A percentile compares a stretch with the other conserved stretches of the same genome.
Evolutionary conservation across 2,797 vertebrate genomes (phyloP).

Genomic region (Mastacembelus armatus): DNA sequence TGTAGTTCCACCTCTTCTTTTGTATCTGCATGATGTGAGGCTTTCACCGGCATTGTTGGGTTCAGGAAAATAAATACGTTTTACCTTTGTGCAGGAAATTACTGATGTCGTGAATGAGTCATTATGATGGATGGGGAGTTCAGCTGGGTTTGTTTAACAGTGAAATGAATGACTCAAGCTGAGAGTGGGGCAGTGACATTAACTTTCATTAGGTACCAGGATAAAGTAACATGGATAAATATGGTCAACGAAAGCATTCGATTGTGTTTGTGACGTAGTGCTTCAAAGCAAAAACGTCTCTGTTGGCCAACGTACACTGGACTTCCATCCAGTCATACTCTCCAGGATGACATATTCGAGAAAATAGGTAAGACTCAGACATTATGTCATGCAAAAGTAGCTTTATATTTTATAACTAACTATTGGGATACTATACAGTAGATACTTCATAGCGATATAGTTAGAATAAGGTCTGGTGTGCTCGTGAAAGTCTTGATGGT

Average conservation of each 20-base stretch:
- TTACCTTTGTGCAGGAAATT: conserved; percentile 24
- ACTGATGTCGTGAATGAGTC: conserved; percentile 24
- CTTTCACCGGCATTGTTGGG: conserved; percentile 31
- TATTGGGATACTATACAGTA: conserved; percentile 3
- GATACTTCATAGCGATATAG: not conserved
- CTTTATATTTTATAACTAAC: not conserved
- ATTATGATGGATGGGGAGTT: not conserved
- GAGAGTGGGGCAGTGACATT: no score
- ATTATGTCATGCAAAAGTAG: conserved; percentile 26
- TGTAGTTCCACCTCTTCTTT: conserved; percentile 25
- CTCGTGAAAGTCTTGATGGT: no score
- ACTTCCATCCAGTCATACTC: not conserved
- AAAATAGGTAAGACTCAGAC: not conserved
- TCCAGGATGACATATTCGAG: not conserved
- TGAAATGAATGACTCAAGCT: not conserved
- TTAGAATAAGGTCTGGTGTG: not conserved
- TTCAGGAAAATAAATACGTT: conserved; percentile 18
- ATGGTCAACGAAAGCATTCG: not conserved
- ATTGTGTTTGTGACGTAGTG: not conserved
- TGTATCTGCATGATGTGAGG: conserved; percentile 15
- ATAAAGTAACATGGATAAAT: not conserved
- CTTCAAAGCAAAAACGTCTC: not conserved
- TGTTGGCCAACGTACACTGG: conserved; percentile 28
- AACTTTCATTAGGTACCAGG: not conserved
- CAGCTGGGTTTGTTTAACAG: not conserved